Evolutionary conservation across 2,113 vertebrate species (phyloP), one percentile per base, ranked within the genome.

Genomic region (Micronycteris hirsuta): DNA sequence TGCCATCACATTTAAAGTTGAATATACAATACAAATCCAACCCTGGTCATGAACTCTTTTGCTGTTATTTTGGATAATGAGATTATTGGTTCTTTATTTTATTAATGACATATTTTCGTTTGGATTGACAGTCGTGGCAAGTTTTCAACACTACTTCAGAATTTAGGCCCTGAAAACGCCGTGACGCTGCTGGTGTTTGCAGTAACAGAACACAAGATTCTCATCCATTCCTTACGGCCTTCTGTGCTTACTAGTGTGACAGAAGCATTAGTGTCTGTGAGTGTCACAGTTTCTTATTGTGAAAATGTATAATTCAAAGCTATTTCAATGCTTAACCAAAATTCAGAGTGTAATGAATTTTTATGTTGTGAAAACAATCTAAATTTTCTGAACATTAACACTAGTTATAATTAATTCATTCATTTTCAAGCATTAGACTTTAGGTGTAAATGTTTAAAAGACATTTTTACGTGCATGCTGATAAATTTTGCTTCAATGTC

Each of bases 161-260:
- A 99, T 96, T 98, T 99, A 89, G 99, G 99, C 73, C 99, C 99
- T 52, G 99, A 99, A 98, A 99, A 99, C 24, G 99, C 99, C 3
- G 98, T 99, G 95, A 99, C 99, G 61, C 98, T 99, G 74, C 98
- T 99, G 85, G 99, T 99, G 13, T 98, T 99, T 98, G 99, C 99
- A 11, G 99, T 99, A 95, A 99, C 99, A 0, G 99, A 99, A 94
- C 99, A 99, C 98, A 99, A 99, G 98, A 99, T 99, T 97, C 99
- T 99, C 96, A 99, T 99, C 96, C 99, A 99, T 97, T 99, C 99
- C 4, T 95, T 99, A 74, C 99, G 99, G 43, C 99, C 99, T 13
- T 99, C 99, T 22, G 99, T 99, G 86, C 99, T 99, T 81, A 99
- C 99, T 4, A 99, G 99, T 94, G 99, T 99, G 89, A 99, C 99